A percentile compares a stretch with the other conserved stretches of the same genome.
Conservation (phyloP, 37 sponge, comb jelly and placozoan genomes). For the Mnemiopsis leidyi region DNA sequence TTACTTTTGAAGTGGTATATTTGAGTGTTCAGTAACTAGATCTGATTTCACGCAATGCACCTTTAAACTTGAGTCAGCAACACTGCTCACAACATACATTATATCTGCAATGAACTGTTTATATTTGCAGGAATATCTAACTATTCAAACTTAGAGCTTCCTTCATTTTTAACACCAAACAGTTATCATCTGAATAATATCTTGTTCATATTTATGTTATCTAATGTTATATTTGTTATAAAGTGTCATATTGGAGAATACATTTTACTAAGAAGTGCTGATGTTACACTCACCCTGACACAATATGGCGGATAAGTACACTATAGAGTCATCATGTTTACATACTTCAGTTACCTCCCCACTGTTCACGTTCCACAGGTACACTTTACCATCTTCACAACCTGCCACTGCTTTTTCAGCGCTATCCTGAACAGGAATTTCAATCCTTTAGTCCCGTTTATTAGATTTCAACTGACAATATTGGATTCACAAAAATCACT, state of each 20-base stretch:
- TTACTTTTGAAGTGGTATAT: not conserved
- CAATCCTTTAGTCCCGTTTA: no score
- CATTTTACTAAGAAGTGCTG: no score
- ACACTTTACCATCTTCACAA: not conserved
- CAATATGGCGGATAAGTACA: not conserved
- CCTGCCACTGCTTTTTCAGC: not conserved
- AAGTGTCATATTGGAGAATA: no score
- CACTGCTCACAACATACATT: not conserved
- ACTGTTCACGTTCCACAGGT: not conserved
- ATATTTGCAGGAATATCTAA: no score
- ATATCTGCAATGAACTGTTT: not conserved
- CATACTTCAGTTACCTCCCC: not conserved
- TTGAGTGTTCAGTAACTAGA: not conserved
- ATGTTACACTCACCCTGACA: slow-evolving; percentile 12
- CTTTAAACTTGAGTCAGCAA: not conserved
- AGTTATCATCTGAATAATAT: no score
- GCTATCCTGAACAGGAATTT: not conserved
- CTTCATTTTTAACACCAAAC: no score
- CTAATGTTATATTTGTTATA: no score
- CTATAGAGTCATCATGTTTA: not conserved
- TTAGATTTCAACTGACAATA: no score
- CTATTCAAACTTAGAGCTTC: no score
- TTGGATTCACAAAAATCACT: no score
- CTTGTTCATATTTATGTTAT: no score
- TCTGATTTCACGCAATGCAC: not conserved